Evolutionary conservation across 1,140 invertebrate genomes (phyloP).

Genomic region (Zaprionus africanus): DNA sequence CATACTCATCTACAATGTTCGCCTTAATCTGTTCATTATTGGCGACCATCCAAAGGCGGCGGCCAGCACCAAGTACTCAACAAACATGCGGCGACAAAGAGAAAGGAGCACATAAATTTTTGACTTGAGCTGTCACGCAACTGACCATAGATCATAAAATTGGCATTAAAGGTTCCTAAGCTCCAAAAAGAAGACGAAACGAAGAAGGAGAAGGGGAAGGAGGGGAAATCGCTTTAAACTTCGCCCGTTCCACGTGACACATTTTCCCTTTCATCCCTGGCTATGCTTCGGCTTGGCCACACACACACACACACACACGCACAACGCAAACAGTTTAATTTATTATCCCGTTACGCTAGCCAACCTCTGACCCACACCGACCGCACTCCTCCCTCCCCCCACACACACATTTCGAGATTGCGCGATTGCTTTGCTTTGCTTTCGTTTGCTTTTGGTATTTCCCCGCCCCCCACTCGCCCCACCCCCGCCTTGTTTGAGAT

Average conservation of each 20-base stretch:
- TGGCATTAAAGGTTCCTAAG: slow-evolving; percentile 6
- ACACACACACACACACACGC: slow-evolving; percentile 4
- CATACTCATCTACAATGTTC: neutral
- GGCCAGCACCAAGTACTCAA: neutral
- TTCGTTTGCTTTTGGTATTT: slow-evolving; percentile 6
- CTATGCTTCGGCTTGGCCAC: neutral
- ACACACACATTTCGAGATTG: neutral
- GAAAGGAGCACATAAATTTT: slow-evolving; percentile 2
- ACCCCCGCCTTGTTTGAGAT: neutral
- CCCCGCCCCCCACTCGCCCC: neutral
- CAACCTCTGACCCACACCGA: slow-evolving; percentile 21
- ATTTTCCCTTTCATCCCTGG: slow-evolving; percentile 6
- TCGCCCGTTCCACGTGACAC: slow-evolving; percentile 1
- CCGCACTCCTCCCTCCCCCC: neutral
- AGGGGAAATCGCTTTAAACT: neutral
- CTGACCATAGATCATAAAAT: slow-evolving; percentile 4
- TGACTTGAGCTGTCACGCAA: slow-evolving; percentile 3
- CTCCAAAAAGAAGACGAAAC: neutral
- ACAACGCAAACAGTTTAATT: slow-evolving; percentile 26
- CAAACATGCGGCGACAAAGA: neutral
- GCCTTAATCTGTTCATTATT: slow-evolving; percentile 5
- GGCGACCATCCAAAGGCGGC: neutral
- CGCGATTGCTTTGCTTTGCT: slow-evolving; percentile 1
- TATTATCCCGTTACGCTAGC: slow-evolving; percentile 10
- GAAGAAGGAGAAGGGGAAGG: neutral